Base-by-base conservation (phyloP, 2,888 invertebrate genomes). In the Cheilosia pagana region DNA sequence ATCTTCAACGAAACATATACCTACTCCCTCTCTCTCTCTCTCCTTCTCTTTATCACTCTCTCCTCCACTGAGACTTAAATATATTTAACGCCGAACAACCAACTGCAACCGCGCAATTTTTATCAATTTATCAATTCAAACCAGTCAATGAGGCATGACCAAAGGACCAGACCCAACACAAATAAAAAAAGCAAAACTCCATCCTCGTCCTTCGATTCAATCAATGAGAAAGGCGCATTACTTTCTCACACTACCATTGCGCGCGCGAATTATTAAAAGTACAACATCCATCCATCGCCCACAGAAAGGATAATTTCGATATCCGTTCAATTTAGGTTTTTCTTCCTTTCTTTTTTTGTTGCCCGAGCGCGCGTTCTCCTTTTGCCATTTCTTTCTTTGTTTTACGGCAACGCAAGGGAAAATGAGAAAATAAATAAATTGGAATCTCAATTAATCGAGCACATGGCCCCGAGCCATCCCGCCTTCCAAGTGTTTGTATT, bases 401-500 rank as follows among this genome's bases (percentile, higher is more conserved):
- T 53, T 45, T 19, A 28, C n/a, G 39, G 43, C 23, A 28, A 23
- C 43, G n/a, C 43, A 41, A 72, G 52, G 43, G 53, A 52, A 53
- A 25, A 50, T 78, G 71, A 43, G 39, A 67, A 79, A 70, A 79
- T 68, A 83, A 81, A 81, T 81, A 85, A 81, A 85, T 76, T 75
- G 71, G 60, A 76, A 82, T 68, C 68, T 77, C 72, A 75, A 72
- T 81, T 86, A 79, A 81, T 77, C 65, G 86, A 23, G 55, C 65
- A 63, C 72, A 71, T 57, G 62, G 31, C 71, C 67, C 59, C 48
- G 16, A 65, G 57, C 71, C 21, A 45, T 43, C 8, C 41, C 19
- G n/a, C 45, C 60, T 63, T 16, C 28, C 59, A 16, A 23, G 39
- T 79, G 52, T 60, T 65, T 65, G 65, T 60, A 60, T 79, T 63